These are phyloP conservation scores for Aphaenogaster rudis DNA, from an alignment of 1,140 invertebrate genomes.

Conservation along the genomic window DNA sequence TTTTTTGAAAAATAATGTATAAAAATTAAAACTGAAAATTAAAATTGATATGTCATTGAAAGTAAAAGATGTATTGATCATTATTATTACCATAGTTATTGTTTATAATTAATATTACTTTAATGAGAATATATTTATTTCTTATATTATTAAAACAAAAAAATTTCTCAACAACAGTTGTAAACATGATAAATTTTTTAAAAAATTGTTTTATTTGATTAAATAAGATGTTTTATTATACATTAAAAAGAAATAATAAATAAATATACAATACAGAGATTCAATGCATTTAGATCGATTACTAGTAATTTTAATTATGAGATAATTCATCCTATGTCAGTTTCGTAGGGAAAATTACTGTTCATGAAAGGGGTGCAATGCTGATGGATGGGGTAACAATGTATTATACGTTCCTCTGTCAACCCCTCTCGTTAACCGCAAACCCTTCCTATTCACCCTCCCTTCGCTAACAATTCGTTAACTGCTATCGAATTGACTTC, in stretches of 20 bases:
- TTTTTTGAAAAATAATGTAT: background rate
- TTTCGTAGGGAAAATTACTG: slow-evolving; percentile 78
- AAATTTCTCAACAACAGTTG: background rate
- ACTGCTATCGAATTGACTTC: slow-evolving; percentile 84
- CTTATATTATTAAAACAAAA: background rate
- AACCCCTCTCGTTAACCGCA: slow-evolving; percentile 81
- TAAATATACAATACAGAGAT: background rate
- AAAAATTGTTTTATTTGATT: background rate
- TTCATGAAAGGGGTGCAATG: slow-evolving; percentile 65
- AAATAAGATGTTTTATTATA: background rate
- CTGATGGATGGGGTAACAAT: slow-evolving; percentile 84
- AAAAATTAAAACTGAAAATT: background rate
- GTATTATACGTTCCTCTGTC: slow-evolving; percentile 83
- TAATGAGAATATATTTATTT: background rate
- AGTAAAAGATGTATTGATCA: background rate
- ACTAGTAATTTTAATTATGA: slow-evolving; percentile 84
- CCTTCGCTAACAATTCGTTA: slow-evolving; percentile 83
- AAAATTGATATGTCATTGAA: too few species aligned
- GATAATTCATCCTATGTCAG: slow-evolving; percentile 79
- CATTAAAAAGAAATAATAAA: background rate
- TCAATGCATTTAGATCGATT: slow-evolving; percentile 2
- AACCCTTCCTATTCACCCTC: slow-evolving; percentile 77
- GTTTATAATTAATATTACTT: background rate
- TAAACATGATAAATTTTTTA: background rate
- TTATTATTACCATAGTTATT: background rate